phyloP scores from a whole-genome alignment of 2,113 vertebrate species.

The Laticauda colubrina region DNA sequence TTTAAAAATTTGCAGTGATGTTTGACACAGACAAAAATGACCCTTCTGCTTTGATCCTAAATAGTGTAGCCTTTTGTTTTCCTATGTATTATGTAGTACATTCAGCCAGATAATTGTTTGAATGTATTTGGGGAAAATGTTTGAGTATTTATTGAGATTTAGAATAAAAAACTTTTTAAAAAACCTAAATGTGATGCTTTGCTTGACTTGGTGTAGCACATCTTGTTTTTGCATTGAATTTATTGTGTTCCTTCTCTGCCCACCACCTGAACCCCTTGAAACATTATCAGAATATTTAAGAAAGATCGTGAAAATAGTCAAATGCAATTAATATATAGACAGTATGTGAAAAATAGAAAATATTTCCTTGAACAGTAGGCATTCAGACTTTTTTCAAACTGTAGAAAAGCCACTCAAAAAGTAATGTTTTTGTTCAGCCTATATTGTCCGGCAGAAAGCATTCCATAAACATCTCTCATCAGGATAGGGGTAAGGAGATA shows the following conservation, averaged over 20 bases:
- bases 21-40: conserved; percentile 31
- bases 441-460: background rate
- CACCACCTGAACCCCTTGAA: background rate
- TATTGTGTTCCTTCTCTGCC: background rate
- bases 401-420: background rate
- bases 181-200: background rate
- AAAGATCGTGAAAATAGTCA: background rate
- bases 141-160: background rate
- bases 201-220: background rate
- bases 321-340: background rate
- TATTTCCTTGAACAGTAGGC: background rate
- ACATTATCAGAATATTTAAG: background rate
- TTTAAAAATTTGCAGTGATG: conserved; percentile 4
- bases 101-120: background rate
- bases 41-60: conserved; percentile 22
- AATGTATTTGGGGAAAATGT: background rate
- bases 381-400: background rate
- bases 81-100: background rate
- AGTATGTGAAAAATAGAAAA: background rate
- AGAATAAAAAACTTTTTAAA: background rate
- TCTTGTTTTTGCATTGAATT: background rate
- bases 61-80: conserved; percentile 1
- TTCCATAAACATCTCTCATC: background rate
- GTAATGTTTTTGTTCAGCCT: background rate
- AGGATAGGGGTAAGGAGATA: background rate